Evolutionary conservation across 2,888 invertebrate genomes (phyloP).

Genomic region (Drosophila mulleri): DNA sequence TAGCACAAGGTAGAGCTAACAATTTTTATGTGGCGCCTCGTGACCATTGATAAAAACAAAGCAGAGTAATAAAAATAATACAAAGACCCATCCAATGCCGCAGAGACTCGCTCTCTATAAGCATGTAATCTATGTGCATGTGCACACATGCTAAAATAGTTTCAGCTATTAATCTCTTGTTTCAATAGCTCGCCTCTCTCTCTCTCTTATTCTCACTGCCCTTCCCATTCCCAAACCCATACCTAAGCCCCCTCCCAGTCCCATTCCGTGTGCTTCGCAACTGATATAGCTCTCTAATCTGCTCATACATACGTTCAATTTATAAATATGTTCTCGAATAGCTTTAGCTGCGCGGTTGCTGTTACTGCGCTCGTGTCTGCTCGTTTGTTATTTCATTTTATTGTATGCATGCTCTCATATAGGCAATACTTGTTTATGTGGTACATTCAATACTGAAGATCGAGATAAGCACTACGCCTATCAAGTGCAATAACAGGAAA

Average conservation of each 20-base stretch:
- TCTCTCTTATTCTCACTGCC: not conserved
- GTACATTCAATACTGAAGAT: slow-evolving; percentile 22
- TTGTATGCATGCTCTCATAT: not conserved
- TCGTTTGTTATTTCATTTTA: slow-evolving; percentile 1
- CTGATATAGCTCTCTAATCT: slow-evolving; percentile 50
- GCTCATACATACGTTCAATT: slow-evolving; percentile 23
- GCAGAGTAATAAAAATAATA: not conserved
- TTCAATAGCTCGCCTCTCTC: not conserved
- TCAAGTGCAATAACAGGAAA: not conserved
- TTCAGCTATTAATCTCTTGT: slow-evolving; percentile 1
- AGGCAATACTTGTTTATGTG: not conserved
- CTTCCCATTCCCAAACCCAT: not conserved
- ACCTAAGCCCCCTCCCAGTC: not conserved
- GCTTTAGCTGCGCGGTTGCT: slow-evolving; percentile 2
- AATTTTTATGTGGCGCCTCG: not conserved
- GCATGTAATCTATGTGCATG: not conserved
- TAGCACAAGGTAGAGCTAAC: not conserved
- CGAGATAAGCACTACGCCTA: slow-evolving; percentile 30
- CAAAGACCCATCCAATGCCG: not conserved
- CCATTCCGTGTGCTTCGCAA: slow-evolving; percentile 29
- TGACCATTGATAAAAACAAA: slow-evolving; percentile 5
- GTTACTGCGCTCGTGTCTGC: slow-evolving; percentile 5
- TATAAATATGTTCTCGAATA: slow-evolving; percentile 46
- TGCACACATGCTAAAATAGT: not conserved
- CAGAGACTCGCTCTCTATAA: not conserved